A percentile compares a stretch with the other conserved stretches of the same genome.
These are phyloP conservation scores for Orientallactaga sibirica DNA, from an alignment of 2,797 vertebrate genomes.

Conservation along the genomic window DNA sequence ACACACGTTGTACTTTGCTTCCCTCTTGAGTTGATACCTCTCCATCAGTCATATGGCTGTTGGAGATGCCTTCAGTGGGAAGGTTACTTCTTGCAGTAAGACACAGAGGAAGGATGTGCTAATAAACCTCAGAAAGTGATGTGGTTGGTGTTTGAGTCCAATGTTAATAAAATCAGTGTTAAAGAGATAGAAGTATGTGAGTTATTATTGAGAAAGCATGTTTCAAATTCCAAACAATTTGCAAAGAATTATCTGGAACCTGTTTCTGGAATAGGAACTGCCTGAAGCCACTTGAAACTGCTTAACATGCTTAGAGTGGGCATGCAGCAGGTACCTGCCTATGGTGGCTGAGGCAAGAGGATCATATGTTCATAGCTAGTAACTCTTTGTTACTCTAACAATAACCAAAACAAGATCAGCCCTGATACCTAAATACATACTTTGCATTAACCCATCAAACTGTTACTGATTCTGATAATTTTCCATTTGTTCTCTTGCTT, in stretches of 20 bases:
- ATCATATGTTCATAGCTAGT: not conserved
- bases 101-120: not conserved
- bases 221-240: constrained; percentile 44
- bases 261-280: constrained; percentile 17
- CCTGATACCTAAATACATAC: constrained; percentile 1
- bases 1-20: not conserved
- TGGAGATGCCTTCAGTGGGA: not conserved
- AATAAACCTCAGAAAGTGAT: not conserved
- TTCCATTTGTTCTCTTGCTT: constrained; percentile 45
- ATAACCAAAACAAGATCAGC: not conserved
- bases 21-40: not conserved
- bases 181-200: not conserved
- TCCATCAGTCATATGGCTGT: not conserved
- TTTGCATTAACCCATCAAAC: constrained; percentile 20
- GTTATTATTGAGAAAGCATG: not conserved
- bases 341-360: not conserved
- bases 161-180: not conserved
- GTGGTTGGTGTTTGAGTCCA: not conserved
- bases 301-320: not conserved
- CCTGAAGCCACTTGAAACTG: constrained; percentile 37
- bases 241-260: constrained; percentile 23
- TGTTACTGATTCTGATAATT: constrained; percentile 25
- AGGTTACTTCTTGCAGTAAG: not conserved
- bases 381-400: not conserved
- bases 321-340: not conserved